These are phyloP conservation scores for Pyrocephalus nanus DNA, from an alignment of 2,797 vertebrate species.

Conservation along the genomic window DNA sequence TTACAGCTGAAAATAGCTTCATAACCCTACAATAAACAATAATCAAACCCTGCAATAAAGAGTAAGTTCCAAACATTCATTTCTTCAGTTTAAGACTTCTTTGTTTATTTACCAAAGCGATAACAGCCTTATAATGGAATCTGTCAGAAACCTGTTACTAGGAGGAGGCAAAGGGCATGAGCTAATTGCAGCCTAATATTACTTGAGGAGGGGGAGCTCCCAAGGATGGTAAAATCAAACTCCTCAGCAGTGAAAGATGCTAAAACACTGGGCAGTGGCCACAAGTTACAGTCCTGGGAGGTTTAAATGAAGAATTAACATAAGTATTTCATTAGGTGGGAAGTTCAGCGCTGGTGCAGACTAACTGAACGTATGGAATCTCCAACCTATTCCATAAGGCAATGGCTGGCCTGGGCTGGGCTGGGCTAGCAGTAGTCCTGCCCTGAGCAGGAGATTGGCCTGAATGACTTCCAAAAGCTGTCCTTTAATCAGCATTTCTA, in stretches of 20 bases:
- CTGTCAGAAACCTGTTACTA: background rate
- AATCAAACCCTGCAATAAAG: background rate
- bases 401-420: background rate
- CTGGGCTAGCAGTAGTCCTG: background rate
- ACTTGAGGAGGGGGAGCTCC: background rate
- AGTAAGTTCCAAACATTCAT: background rate
- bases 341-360: background rate
- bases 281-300: background rate
- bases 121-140: background rate
- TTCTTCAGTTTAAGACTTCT: background rate
- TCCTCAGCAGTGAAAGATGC: background rate
- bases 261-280: background rate
- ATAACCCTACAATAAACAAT: conserved; percentile 58
- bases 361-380: background rate
- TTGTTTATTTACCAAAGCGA: background rate
- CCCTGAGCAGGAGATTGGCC: background rate
- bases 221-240: background rate
- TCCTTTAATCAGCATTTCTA: background rate
- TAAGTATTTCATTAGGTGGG: background rate
- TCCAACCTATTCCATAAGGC: background rate
- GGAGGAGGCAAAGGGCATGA: background rate
- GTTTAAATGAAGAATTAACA: background rate
- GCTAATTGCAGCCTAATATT: background rate
- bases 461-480: background rate
- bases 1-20: conserved; percentile 42